A percentile compares a stretch with the other conserved stretches of the same genome.
Conservation (phyloP, 2,113 vertebrate genomes). For the Gavialis gangeticus region DNA sequence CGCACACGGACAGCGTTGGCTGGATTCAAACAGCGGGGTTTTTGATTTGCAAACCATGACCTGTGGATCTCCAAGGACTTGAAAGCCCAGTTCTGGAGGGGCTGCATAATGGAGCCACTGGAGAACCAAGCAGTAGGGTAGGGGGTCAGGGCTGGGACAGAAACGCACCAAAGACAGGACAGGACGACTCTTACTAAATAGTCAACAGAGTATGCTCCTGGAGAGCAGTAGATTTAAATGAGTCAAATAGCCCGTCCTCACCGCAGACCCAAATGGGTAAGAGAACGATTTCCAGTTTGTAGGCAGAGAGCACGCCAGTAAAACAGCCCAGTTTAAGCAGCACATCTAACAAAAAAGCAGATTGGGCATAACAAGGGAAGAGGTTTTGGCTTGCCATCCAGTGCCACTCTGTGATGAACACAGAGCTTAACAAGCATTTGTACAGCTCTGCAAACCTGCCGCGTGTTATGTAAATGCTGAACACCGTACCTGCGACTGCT, state of each 20-base stretch:
- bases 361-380: neutral
- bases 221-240: neutral
- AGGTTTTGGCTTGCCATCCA: constrained; percentile 50
- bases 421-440: constrained; percentile 17
- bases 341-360: neutral
- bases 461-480: neutral
- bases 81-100: neutral
- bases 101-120: neutral
- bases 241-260: neutral
- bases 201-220: neutral
- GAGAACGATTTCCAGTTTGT: neutral
- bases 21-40: neutral
- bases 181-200: neutral
- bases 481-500: neutral
- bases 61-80: neutral
- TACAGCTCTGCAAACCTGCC: neutral
- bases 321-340: neutral
- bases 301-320: neutral
- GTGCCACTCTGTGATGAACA: neutral
- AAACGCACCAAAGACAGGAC: accelerated
- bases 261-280: neutral
- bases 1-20: neutral
- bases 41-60: neutral
- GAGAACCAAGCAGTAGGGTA: neutral
- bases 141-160: neutral